Percentiles rank a stretch among this genome's conserved stretches.
phyloP scores from a whole-genome alignment of 1,140 invertebrate genomes.

The Harlomillsia oculata region DNA sequence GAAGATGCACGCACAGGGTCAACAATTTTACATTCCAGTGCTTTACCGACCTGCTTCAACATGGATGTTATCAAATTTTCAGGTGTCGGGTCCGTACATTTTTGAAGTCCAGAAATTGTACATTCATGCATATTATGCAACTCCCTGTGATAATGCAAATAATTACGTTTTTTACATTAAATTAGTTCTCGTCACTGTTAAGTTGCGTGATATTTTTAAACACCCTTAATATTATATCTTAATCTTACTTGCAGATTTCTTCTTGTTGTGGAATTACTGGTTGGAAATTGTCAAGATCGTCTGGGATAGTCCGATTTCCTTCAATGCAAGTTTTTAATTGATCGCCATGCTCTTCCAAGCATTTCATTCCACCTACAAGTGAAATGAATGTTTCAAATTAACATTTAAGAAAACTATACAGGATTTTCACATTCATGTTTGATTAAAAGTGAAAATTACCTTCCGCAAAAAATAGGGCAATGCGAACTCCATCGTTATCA shows the following conservation, averaged over 20 bases:
- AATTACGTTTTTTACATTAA: background rate
- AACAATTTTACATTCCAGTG: conserved; percentile 13
- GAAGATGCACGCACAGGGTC: no score
- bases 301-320: background rate
- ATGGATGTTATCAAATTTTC: conserved; percentile 29
- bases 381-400: conserved; percentile 6
- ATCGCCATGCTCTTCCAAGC: conserved; percentile 14
- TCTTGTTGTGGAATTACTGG: conserved; percentile 8
- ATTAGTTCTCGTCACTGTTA: background rate
- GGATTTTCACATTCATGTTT: background rate
- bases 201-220: background rate
- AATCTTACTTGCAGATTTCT: conserved; percentile 14
- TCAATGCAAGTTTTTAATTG: conserved; percentile 13
- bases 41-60: conserved; percentile 25
- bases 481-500: conserved; percentile 24
- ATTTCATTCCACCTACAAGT: conserved; percentile 12
- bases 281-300: background rate
- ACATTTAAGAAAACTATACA: background rate
- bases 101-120: background rate
- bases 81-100: conserved; percentile 25
- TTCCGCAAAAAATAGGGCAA: conserved; percentile 18
- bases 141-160: background rate
- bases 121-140: conserved; percentile 14
- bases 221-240: background rate
- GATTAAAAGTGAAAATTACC: background rate